Conservation (phyloP, 2,113 vertebrate species). For the Aldabrachelys gigantea region DNA sequence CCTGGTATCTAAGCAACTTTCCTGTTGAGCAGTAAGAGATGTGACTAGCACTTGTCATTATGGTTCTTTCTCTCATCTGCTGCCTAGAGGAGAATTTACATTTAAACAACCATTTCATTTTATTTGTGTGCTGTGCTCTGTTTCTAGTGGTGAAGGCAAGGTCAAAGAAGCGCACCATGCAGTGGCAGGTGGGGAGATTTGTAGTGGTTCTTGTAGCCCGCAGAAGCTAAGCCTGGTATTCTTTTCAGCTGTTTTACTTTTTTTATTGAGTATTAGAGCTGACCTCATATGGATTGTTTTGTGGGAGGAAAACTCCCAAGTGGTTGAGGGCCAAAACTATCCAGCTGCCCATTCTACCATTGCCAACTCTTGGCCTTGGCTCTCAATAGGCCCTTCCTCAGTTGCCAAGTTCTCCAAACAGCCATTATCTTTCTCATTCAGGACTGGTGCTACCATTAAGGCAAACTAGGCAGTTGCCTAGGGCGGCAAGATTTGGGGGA, state of each 20-base stretch:
- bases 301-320: neutral
- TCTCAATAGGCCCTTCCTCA: neutral
- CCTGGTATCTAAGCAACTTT: neutral
- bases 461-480: no score
- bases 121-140: neutral
- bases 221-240: fast-evolving
- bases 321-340: neutral
- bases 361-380: neutral
- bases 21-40: neutral
- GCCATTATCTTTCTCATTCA: neutral
- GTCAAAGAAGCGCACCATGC: neutral
- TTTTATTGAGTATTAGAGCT: fast-evolving
- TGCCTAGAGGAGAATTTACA: neutral
- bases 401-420: neutral
- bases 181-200: neutral
- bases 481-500: no score
- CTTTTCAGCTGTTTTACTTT: neutral
- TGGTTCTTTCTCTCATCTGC: neutral
- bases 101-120: neutral
- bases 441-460: no score
- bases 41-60: neutral
- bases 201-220: neutral
- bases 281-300: fast-evolving
- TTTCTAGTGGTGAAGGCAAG: fast-evolving
- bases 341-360: neutral